Evolutionary conservation across 2,888 invertebrate genomes (phyloP).

Genomic region (Agrotis exclamationis): DNA sequence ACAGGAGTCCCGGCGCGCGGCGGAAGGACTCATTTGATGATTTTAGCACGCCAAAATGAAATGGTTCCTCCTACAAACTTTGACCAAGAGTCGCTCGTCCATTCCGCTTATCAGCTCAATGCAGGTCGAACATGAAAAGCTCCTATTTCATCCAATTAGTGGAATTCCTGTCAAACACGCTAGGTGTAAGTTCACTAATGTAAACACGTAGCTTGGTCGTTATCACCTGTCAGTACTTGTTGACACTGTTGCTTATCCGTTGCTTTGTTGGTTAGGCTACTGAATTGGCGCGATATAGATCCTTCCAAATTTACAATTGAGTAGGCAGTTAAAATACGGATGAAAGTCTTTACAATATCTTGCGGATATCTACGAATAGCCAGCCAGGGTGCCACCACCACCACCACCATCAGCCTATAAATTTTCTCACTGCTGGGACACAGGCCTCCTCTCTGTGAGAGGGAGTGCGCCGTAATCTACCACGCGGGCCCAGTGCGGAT

Average conservation of each 20-base stretch:
- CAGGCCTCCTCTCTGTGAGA: too few species aligned
- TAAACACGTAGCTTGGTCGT: not conserved
- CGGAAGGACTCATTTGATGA: too few species aligned
- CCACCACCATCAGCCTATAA: too few species aligned
- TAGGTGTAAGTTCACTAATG: not conserved
- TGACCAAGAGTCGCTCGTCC: not conserved
- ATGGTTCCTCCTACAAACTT: not conserved
- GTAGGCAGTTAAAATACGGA: not conserved
- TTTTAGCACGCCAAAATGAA: too few species aligned
- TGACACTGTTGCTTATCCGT: constrained; percentile 5
- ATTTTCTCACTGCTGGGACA: too few species aligned
- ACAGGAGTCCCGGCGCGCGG: too few species aligned
- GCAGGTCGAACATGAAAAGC: not conserved
- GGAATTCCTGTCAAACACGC: not conserved
- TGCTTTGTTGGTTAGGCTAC: not conserved
- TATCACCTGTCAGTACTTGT: constrained; percentile 3
- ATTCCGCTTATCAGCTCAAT: not conserved
- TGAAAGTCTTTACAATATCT: not conserved
- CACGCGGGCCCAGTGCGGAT: too few species aligned
- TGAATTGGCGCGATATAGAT: not conserved
- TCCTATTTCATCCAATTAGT: not conserved
- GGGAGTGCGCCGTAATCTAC: too few species aligned
- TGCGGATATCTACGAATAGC: too few species aligned
- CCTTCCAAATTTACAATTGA: constrained; percentile 10
- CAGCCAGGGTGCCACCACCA: too few species aligned